These are phyloP conservation scores for Drosophila arawakana DNA, from an alignment of 1,140 invertebrate species.

Conservation along the genomic window DNA sequence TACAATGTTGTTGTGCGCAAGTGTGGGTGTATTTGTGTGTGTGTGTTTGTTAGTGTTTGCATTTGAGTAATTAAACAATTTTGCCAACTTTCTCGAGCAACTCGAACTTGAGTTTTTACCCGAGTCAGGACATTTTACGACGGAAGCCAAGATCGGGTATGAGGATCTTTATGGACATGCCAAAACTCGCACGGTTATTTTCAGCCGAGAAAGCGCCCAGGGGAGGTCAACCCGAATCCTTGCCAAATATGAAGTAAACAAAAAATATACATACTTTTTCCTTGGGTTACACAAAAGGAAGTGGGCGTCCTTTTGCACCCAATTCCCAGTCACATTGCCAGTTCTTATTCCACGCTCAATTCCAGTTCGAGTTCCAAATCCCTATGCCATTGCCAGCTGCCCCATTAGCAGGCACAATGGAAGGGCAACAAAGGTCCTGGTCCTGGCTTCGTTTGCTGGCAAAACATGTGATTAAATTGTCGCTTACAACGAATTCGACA, in stretches of 20 bases:
- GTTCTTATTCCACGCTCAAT: conserved; percentile 4
- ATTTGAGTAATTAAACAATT: conserved; percentile 67
- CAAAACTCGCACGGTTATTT: conserved; percentile 49
- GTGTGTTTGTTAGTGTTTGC: neutral
- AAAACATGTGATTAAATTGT: conserved; percentile 79
- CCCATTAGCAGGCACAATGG: conserved; percentile 49
- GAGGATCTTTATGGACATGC: conserved; percentile 46
- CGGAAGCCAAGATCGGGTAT: conserved; percentile 41
- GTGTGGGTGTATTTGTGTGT: neutral
- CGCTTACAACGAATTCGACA: conserved; percentile 75
- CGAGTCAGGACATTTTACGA: conserved; percentile 58
- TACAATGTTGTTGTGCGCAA: conserved; percentile 59
- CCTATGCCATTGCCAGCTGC: conserved; percentile 43
- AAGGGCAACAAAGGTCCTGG: conserved; percentile 41
- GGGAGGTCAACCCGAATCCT: conserved; percentile 31
- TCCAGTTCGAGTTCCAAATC: conserved; percentile 22
- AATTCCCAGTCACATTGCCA: neutral
- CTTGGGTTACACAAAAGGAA: conserved; percentile 50
- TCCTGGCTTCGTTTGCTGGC: conserved; percentile 30
- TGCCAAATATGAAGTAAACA: conserved; percentile 14
- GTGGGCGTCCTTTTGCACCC: conserved; percentile 59
- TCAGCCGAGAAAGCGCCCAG: neutral
- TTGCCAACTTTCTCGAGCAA: conserved; percentile 59
- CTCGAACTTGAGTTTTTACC: conserved; percentile 38
- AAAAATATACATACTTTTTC: conserved; percentile 28